phyloP scores from a whole-genome alignment of 2,113 vertebrate genomes.

The Ophthalmotilapia sp. region DNA sequence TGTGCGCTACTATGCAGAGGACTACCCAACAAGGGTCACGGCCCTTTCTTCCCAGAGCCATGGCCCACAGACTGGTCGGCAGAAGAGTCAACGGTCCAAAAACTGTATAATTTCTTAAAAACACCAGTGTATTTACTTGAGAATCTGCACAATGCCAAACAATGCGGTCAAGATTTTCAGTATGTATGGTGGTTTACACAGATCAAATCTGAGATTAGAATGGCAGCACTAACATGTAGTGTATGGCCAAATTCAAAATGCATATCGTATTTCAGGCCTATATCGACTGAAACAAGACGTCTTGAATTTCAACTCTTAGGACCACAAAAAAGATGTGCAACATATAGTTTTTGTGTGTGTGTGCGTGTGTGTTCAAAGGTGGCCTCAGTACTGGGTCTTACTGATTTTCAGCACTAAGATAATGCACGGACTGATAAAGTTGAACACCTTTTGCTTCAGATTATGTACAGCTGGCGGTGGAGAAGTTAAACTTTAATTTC shows the following conservation, averaged over 20 bases:
- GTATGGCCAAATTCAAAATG: not conserved
- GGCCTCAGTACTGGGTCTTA: not conserved
- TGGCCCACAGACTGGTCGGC: slow-evolving; percentile 83
- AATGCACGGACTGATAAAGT: not conserved
- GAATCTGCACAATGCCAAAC: not conserved
- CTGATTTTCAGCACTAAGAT: slow-evolving; percentile 30
- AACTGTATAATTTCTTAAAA: slow-evolving; percentile 95
- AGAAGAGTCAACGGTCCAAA: slow-evolving; percentile 89
- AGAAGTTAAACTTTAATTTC: not conserved
- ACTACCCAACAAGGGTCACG: slow-evolving; percentile 79
- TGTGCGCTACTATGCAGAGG: slow-evolving; percentile 83
- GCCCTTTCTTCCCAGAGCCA: slow-evolving; percentile 76
- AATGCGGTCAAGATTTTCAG: slow-evolving; percentile 8
- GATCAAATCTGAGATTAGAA: not conserved
- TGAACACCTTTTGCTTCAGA: not conserved
- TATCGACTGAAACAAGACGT: not conserved
- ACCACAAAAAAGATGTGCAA: not conserved
- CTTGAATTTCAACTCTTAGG: not conserved
- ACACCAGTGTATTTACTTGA: not conserved
- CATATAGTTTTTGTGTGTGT: not conserved
- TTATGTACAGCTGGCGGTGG: not conserved
- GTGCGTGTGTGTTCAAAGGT: not conserved
- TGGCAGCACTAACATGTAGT: not conserved
- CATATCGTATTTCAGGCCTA: slow-evolving; percentile 19
- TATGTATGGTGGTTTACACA: not conserved